phyloP scores from a whole-genome alignment of 1,140 invertebrate species.

The Bacillus rossius region DNA sequence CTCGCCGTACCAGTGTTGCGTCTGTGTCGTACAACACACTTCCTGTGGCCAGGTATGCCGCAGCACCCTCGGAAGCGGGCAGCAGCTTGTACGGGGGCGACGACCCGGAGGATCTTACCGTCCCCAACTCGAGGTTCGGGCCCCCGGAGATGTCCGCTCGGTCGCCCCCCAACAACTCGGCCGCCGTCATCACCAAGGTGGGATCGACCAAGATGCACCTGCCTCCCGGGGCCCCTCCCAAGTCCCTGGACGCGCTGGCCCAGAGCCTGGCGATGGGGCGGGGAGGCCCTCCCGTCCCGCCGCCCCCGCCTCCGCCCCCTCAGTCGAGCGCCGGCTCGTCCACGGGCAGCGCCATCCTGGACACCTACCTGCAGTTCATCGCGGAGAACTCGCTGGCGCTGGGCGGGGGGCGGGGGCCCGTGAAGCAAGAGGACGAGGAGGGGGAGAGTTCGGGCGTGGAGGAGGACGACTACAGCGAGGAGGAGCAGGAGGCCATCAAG shows the following conservation, averaged over 20 bases:
- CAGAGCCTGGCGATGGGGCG: conserved; percentile 36
- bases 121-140: conserved; percentile 37
- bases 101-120: conserved; percentile 74
- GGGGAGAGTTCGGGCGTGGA: conserved; percentile 27
- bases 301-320: conserved; percentile 14
- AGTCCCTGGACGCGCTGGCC: conserved; percentile 50
- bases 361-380: conserved; percentile 80
- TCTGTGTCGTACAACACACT: no score
- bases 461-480: conserved; percentile 29
- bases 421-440: conserved; percentile 19
- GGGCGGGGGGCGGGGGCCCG: conserved; percentile 26
- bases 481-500: conserved; percentile 33
- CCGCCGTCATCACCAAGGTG: conserved; percentile 40
- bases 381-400: conserved; percentile 60
- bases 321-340: conserved; percentile 25
- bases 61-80: conserved; percentile 57
- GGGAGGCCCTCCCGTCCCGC: background rate
- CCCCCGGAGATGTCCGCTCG: conserved; percentile 27
- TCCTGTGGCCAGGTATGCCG: conserved; percentile 38
- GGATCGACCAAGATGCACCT: background rate
- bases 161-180: conserved; percentile 30
- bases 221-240: conserved; percentile 27
- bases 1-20: no score
- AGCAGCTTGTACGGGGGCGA: conserved; percentile 68
- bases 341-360: conserved; percentile 69